Evolutionary conservation across 2,113 vertebrate genomes (phyloP).

Genomic region (Pagrus major): DNA sequence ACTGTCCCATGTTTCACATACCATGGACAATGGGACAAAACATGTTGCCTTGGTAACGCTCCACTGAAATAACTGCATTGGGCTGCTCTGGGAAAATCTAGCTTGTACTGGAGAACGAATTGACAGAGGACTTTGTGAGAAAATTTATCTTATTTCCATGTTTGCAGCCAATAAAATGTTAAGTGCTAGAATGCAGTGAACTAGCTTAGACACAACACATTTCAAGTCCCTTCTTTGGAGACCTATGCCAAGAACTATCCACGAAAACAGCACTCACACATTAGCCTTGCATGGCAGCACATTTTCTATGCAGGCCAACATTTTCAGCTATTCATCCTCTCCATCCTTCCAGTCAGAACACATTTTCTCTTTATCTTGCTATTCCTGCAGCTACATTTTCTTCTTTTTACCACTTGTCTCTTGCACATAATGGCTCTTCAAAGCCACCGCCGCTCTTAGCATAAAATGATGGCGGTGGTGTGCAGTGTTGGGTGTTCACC

Average conservation of each 20-base stretch:
- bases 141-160: conserved; percentile 11
- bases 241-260: conserved; percentile 4
- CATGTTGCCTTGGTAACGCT: conserved; percentile 67
- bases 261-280: background rate
- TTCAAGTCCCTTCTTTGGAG: conserved; percentile 5
- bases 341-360: conserved; percentile 8
- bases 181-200: background rate
- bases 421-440: conserved; percentile 18
- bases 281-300: conserved; percentile 41
- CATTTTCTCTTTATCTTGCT: conserved; percentile 5
- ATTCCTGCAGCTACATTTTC: conserved; percentile 5
- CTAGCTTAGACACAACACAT: background rate
- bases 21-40: conserved; percentile 76
- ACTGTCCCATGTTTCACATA: conserved; percentile 58
- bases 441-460: conserved; percentile 22
- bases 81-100: conserved; percentile 48
- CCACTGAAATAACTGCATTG: conserved; percentile 55
- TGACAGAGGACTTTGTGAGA: conserved; percentile 5
- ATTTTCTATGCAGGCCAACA: conserved; percentile 30
- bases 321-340: conserved; percentile 28
- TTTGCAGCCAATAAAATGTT: conserved; percentile 2
- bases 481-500: conserved; percentile 59
- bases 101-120: conserved; percentile 30
- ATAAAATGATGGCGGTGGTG: conserved; percentile 25
- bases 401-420: conserved; percentile 38